Conservation (phyloP, 2,888 invertebrate genomes). For the Drosophila testacea region DNA sequence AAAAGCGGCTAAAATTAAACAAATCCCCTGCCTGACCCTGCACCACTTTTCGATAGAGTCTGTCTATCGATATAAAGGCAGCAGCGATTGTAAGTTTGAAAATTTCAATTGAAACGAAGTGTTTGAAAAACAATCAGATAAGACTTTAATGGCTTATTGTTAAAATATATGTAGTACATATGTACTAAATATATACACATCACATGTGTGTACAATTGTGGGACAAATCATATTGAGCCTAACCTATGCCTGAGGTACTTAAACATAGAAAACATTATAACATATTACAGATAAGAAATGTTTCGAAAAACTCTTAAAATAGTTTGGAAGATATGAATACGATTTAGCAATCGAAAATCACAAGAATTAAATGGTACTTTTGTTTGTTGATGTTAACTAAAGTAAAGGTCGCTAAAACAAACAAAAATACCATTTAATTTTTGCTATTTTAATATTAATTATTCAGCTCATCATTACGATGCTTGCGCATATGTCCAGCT, state of each 20-base stretch:
- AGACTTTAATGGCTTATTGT: slow-evolving; percentile 24
- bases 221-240: slow-evolving; percentile 7
- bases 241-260: slow-evolving; percentile 55
- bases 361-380: no score
- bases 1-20: slow-evolving; percentile 70
- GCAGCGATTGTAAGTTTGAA: slow-evolving; percentile 1
- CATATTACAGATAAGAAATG: slow-evolving; percentile 3
- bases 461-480: slow-evolving; percentile 68
- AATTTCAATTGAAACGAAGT: slow-evolving; percentile 8
- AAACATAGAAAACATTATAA: slow-evolving; percentile 36
- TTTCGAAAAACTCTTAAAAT: slow-evolving; percentile 7
- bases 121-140: slow-evolving; percentile 12
- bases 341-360: not conserved
- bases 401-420: no score
- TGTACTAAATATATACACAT: not conserved
- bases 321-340: slow-evolving; percentile 33
- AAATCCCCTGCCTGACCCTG: not conserved
- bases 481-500: slow-evolving; percentile 83
- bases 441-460: slow-evolving; percentile 13
- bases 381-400: no score
- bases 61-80: not conserved
- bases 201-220: not conserved
- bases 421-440: no score
- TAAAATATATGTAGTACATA: no score
- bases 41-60: not conserved